Base-by-base conservation (phyloP, 2,797 vertebrate species). In the Cyclura pinguis region DNA sequence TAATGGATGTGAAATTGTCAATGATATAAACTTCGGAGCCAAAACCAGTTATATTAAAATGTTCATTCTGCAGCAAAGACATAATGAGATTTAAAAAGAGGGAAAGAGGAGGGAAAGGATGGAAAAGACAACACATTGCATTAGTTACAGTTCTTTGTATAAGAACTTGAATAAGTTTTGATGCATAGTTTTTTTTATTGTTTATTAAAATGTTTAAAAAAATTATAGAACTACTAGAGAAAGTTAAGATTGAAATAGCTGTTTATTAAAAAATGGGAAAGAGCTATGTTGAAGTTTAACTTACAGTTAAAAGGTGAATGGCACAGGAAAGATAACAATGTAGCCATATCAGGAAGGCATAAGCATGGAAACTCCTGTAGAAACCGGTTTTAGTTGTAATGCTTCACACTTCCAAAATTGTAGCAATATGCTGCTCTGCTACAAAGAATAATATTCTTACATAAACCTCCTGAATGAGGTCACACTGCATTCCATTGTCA, bases 361-460 rank as follows among this genome's bases (percentile, higher is more conserved):
- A 38, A 29, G 50, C 14, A 27, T 38, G 20, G 20, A 72, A 81
- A 69, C 32, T 6, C 7, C 5, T 57, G 8, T 22, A 38, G 38
- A 50, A 50, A 20, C 93, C 42, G 73, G 80, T 69, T 90, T 92
- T 42, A 85, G 32, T 47, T 92, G 86, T 88, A n/a, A 16, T 92
- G 88, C 59, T 89, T 76, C 90, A 90, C 87, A 90, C 84, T 88
- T 0, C 81, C 47, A 88, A 76, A 91, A 92, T 90, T 84, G 52
- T 77, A 91, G 80, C 73, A 84, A 27, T 67, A 32, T 85, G 27
- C 35, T 88, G 52, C 24, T 69, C 78, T 85, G 74, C 20, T 13
- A 22, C 55, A 47, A 88, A 91, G 80, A 73, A 88, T 91, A 92
- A 93, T 93, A 84, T 76, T 94, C 85, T 95, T 93, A 78, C 82